These are phyloP conservation scores for Lasioglossum zephyrum DNA, from an alignment of 2,888 invertebrate species.

Conservation along the genomic window DNA sequence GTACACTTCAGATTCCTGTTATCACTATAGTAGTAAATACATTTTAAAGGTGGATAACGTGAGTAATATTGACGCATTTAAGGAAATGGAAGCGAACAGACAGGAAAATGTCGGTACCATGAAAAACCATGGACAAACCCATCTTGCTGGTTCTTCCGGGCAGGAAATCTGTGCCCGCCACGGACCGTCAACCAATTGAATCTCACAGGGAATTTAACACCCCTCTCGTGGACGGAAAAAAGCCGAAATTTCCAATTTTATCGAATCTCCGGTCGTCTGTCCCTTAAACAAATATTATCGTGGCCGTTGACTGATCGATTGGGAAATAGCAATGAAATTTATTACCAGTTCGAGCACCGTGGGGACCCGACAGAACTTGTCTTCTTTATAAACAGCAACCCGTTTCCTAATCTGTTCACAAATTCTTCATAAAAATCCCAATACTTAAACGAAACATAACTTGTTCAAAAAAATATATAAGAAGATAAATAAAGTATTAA, in stretches of 20 bases:
- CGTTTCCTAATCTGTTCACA: background rate
- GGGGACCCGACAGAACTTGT: background rate
- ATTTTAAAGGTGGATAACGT: background rate
- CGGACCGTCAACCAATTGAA: slow-evolving; percentile 81
- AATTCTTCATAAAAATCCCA: background rate
- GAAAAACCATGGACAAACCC: slow-evolving; percentile 70
- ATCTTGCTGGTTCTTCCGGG: slow-evolving; percentile 75
- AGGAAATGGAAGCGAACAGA: slow-evolving; percentile 22
- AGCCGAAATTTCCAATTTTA: slow-evolving; percentile 81
- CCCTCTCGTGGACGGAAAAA: slow-evolving; percentile 72
- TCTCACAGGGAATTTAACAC: slow-evolving; percentile 84
- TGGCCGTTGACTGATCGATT: slow-evolving; percentile 44
- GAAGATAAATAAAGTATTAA: background rate
- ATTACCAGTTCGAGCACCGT: slow-evolving; percentile 26
- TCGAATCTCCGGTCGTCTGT: slow-evolving; percentile 80
- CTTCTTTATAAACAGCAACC: background rate
- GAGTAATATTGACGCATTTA: background rate
- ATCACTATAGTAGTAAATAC: background rate
- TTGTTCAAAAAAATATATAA: background rate
- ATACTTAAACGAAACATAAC: background rate
- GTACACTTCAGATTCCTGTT: background rate
- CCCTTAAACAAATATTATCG: slow-evolving; percentile 75
- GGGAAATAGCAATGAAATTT: slow-evolving; percentile 49
- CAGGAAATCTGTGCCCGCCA: slow-evolving; percentile 79
- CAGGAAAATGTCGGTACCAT: slow-evolving; percentile 37